Base-by-base conservation (phyloP, 2,113 vertebrate species). In the Microtus montanus region DNA sequence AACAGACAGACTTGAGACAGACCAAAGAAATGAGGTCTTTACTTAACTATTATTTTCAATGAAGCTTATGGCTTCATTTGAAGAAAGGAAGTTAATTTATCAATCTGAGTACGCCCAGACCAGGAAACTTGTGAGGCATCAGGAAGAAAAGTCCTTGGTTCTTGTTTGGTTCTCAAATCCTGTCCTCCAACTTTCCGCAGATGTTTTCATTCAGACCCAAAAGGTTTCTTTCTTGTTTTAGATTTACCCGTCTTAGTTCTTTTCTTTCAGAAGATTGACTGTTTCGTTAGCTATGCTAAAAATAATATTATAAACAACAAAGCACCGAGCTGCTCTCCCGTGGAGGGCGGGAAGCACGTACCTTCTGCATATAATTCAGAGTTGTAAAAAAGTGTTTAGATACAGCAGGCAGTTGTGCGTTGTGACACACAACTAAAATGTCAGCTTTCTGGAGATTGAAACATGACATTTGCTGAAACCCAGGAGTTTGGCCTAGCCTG, bases 21-120 rank as follows among this genome's bases (percentile, higher is more conserved):
- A 63, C 35, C 1, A 61, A 41, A 61, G 26, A 26, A n/a, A 80
- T 30, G 12, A 90, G n/a, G 33, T 74, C 12, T 2, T 86, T 38
- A 47, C 61, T 70, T 89, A 64, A 28, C 63, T 35, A 2, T 92
- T 70, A 75, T 61, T 87, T 84, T 86, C 70, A 91, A 19, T 83
- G 28, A 79, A 6, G 14, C 4, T n/a, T 44, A 78, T 20, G 7
- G 78, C 33, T 85, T 26, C 33, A 74, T 38, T 82, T 38, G 30
- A 92, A 89, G 74, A 95, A 70, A 10, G 54, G 74, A 58, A 84
- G 26, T 54, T 41, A 75, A 92, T 94, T 90, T 13, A 38, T 26
- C 54, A 63, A 28, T 52, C 30, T 63, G 82, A 85, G 77, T 71
- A 58, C n/a, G 94, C 26, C 35, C 49, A 84, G 30, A 78, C 30